These are phyloP conservation scores for Andrena cerasifolii DNA, from an alignment of 1,140 invertebrate species.

Conservation along the genomic window DNA sequence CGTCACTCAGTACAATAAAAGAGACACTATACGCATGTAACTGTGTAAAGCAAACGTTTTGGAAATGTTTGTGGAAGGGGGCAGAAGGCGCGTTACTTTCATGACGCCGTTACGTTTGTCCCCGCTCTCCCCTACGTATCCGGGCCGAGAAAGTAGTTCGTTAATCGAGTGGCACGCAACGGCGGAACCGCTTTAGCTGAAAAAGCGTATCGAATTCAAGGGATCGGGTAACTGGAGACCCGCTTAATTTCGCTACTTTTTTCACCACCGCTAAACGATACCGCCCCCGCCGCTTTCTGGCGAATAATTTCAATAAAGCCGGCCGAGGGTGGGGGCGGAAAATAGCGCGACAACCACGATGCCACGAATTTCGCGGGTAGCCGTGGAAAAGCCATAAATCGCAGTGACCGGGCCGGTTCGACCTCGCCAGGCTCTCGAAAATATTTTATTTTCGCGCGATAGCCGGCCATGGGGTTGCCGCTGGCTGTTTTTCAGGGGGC, in stretches of 20 bases:
- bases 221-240: background rate
- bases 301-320: slow-evolving; percentile 41
- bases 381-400: slow-evolving; percentile 60
- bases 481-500: slow-evolving; percentile 48
- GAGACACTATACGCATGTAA: too few species aligned
- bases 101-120: too few species aligned
- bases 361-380: slow-evolving; percentile 43
- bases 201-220: background rate
- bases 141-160: background rate
- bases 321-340: slow-evolving; percentile 12
- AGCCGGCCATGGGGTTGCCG: background rate
- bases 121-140: background rate
- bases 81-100: too few species aligned
- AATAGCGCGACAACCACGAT: slow-evolving; percentile 37
- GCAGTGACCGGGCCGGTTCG: background rate
- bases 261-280: too few species aligned
- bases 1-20: too few species aligned
- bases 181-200: background rate
- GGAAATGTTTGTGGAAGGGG: too few species aligned
- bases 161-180: slow-evolving; percentile 1
- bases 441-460: slow-evolving; percentile 64
- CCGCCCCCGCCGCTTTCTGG: background rate
- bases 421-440: slow-evolving; percentile 40
- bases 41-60: too few species aligned
- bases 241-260: slow-evolving; percentile 6